Conservation (phyloP, 1,140 invertebrate genomes). For the Atta cephalotes region DNA sequence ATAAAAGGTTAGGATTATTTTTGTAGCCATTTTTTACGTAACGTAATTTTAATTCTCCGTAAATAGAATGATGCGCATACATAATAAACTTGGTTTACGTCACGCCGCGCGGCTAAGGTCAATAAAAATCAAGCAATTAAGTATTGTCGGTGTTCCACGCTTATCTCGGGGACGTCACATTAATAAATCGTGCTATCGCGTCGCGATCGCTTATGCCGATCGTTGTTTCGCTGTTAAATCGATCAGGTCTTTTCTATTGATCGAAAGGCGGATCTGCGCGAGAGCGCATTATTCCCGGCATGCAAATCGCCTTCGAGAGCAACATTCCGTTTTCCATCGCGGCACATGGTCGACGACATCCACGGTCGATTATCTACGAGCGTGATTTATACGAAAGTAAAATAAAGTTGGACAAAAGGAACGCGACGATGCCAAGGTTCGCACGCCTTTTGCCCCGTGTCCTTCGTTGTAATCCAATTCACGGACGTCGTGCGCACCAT, state of each 20-base stretch:
- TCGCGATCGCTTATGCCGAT: background rate
- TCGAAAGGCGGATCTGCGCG: constrained; percentile 3
- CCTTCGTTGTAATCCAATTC: constrained; percentile 64
- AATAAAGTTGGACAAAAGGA: constrained; percentile 25
- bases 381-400: constrained; percentile 23
- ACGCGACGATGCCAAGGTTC: constrained; percentile 7
- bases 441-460: constrained; percentile 6
- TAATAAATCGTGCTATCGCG: constrained; percentile 1
- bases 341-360: constrained; percentile 6
- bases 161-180: background rate
- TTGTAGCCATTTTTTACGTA: constrained; percentile 43
- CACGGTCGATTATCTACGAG: constrained; percentile 6
- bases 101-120: constrained; percentile 40
- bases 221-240: background rate
- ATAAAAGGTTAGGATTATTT: constrained; percentile 60
- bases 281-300: background rate
- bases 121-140: constrained; percentile 45
- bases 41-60: constrained; percentile 50
- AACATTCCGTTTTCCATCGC: constrained; percentile 21
- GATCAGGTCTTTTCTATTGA: background rate
- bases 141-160: background rate
- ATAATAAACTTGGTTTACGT: constrained; percentile 58
- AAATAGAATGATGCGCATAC: constrained; percentile 52
- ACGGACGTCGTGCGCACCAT: constrained; percentile 52
- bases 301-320: constrained; percentile 11